Evolutionary conservation across 2,888 invertebrate species (phyloP).

Genomic region (Drosophila pseudotakahashii): DNA sequence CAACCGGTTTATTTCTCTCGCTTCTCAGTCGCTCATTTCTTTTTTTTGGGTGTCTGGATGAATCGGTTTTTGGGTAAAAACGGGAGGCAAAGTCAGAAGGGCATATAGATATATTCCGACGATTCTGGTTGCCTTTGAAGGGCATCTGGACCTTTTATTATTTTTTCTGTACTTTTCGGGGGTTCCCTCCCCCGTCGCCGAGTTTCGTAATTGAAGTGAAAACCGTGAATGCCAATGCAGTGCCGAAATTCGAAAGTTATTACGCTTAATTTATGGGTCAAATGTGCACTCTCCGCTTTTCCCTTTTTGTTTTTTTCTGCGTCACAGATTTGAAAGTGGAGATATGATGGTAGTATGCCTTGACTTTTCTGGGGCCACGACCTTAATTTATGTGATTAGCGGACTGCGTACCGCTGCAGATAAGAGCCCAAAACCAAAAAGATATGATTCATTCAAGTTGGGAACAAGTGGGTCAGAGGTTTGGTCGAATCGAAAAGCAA

Average conservation of each 20-base stretch:
- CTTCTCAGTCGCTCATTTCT: constrained; percentile 14
- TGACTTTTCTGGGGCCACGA: constrained; percentile 52
- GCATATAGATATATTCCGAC: constrained; percentile 14
- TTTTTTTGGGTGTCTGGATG: constrained; percentile 22
- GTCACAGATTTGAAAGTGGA: constrained; percentile 71
- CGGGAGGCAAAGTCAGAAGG: constrained; percentile 10
- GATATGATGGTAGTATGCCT: constrained; percentile 40
- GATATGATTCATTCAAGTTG: constrained; percentile 42
- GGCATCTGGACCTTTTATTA: constrained; percentile 51
- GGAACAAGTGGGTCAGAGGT: constrained; percentile 67
- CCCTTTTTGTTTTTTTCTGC: constrained; percentile 54
- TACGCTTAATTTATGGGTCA: constrained; percentile 78
- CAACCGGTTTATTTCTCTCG: constrained; percentile 46
- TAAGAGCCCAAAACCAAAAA: constrained; percentile 38
- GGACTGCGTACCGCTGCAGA: constrained; percentile 51
- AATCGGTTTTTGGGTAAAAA: constrained; percentile 26
- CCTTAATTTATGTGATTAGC: constrained; percentile 77
- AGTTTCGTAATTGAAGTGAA: constrained; percentile 47
- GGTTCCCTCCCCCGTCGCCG: background rate
- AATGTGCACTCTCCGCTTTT: constrained; percentile 59
- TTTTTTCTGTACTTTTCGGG: constrained; percentile 3
- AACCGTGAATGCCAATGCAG: constrained; percentile 37
- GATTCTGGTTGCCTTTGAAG: constrained; percentile 41
- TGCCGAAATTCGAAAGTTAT: constrained; percentile 74
- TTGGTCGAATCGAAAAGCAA: constrained; percentile 14